Evolutionary conservation across 1,140 invertebrate genomes (phyloP).

Genomic region (Calliopsis andreniformis): DNA sequence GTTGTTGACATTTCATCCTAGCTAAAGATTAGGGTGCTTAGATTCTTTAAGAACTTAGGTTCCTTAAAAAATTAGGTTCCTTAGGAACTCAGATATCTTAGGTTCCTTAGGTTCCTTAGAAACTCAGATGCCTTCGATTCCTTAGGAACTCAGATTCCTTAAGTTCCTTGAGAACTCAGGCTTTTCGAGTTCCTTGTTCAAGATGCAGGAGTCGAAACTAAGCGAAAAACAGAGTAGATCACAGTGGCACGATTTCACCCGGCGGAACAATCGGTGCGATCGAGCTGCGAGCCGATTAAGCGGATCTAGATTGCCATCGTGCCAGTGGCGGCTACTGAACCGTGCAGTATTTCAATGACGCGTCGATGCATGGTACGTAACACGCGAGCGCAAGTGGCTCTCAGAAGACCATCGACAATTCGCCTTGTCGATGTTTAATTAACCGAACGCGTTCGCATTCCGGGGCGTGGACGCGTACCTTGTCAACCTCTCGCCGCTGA

Average conservation of each 20-base stretch:
- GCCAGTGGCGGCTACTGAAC: constrained; percentile 41
- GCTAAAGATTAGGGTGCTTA: too few species aligned
- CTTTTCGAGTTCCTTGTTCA: too few species aligned
- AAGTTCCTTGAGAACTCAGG: too few species aligned
- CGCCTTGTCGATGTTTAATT: constrained; percentile 48
- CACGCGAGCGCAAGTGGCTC: background rate
- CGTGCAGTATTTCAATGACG: constrained; percentile 47
- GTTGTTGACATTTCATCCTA: too few species aligned
- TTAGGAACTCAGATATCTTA: too few species aligned
- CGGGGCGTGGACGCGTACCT: constrained; percentile 8
- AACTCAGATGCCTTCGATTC: too few species aligned
- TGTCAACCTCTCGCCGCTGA: background rate
- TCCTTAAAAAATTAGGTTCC: too few species aligned
- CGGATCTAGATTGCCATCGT: constrained; percentile 45
- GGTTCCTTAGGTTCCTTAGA: too few species aligned
- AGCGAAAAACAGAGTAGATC: too few species aligned
- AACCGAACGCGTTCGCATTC: constrained; percentile 47
- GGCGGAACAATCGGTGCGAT: constrained; percentile 36
- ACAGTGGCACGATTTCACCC: constrained; percentile 5
- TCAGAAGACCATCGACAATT: constrained; percentile 22
- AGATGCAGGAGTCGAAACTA: too few species aligned
- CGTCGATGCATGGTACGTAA: constrained; percentile 19
- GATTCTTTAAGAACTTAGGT: too few species aligned
- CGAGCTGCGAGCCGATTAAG: constrained; percentile 19
- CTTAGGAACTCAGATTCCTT: too few species aligned